Conservation (phyloP, 2,888 invertebrate genomes). For the Mythimna lalbum region DNA sequence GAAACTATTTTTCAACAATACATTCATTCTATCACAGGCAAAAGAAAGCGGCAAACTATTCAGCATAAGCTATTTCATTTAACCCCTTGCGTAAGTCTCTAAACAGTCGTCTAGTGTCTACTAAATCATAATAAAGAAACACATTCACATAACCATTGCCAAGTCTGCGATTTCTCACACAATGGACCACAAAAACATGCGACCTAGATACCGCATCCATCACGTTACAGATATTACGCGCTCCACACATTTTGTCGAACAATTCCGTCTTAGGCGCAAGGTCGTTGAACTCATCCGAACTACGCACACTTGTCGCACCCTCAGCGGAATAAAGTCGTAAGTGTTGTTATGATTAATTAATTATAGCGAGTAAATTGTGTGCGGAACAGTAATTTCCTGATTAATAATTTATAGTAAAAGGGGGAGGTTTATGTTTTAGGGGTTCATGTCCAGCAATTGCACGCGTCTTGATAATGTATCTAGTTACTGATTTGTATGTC, state of each 20-base stretch:
- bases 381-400: constrained; percentile 25
- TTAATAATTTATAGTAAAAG: constrained; percentile 5
- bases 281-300: constrained; percentile 67
- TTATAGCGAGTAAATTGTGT: constrained; percentile 1
- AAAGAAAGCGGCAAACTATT: neutral
- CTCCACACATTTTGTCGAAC: constrained; percentile 61
- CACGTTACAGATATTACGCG: constrained; percentile 34
- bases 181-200: constrained; percentile 36
- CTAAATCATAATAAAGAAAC: constrained; percentile 9
- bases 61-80: neutral
- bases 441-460: neutral
- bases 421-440: neutral
- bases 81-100: neutral
- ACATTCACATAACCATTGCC: neutral
- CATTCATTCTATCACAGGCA: neutral
- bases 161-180: constrained; percentile 14
- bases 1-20: no score
- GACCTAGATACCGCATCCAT: constrained; percentile 64
- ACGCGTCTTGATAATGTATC: neutral
- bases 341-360: constrained; percentile 43
- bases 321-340: constrained; percentile 26
- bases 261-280: constrained; percentile 70
- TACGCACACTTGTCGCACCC: constrained; percentile 43
- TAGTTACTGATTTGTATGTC: neutral
- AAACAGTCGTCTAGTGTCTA: neutral